Evolutionary conservation across 1,140 invertebrate species (phyloP).

Genomic region (Meteorus sp.): DNA sequence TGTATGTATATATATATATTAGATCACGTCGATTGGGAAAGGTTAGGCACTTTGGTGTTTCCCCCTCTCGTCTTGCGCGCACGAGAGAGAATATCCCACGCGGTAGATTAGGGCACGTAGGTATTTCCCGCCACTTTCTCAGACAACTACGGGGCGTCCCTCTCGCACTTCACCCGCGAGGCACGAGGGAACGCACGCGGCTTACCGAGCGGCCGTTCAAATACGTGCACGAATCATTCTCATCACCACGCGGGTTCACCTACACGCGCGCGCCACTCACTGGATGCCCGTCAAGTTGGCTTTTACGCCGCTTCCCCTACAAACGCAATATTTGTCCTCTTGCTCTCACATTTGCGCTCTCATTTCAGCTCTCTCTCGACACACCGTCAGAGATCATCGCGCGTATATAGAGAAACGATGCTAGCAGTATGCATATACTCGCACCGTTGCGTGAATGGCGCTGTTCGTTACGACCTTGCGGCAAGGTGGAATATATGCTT

Average conservation of each 20-base stretch:
- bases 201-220: constrained; percentile 14
- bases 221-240: constrained; percentile 27
- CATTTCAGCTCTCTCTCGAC: constrained; percentile 1
- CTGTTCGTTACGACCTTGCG: constrained; percentile 32
- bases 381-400: background rate
- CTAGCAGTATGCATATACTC: constrained; percentile 2
- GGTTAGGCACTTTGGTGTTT: constrained; percentile 8
- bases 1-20: background rate
- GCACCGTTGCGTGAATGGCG: constrained; percentile 31
- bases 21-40: constrained; percentile 11
- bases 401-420: background rate
- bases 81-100: background rate
- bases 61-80: background rate
- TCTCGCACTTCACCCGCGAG: background rate
- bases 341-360: background rate
- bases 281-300: background rate
- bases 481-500: constrained; percentile 29
- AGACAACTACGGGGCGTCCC: constrained; percentile 11
- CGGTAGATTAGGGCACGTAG: constrained; percentile 8
- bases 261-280: background rate
- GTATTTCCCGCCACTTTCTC: constrained; percentile 29
- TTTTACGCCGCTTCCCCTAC: background rate
- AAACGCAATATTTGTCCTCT: background rate
- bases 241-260: constrained; percentile 20
- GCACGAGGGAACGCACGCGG: constrained; percentile 18